These are phyloP conservation scores for Rhineura floridana DNA, from an alignment of 2,113 vertebrate species.

Conservation along the genomic window DNA sequence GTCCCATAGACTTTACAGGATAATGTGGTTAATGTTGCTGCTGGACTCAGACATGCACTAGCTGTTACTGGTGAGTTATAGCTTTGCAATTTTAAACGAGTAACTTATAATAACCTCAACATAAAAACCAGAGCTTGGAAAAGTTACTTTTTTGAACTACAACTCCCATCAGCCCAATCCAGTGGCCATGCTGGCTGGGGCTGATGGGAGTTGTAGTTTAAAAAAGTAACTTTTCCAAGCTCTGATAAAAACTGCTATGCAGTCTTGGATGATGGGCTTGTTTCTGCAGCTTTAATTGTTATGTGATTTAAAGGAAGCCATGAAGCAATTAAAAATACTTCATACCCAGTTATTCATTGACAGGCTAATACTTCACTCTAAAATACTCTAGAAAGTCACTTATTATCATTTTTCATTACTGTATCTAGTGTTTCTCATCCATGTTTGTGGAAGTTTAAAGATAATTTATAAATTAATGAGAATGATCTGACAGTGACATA, in stretches of 20 bases:
- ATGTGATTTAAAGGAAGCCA: not conserved
- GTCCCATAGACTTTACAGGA: conserved; percentile 78
- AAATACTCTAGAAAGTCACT: not conserved
- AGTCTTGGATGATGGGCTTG: not conserved
- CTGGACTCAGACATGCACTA: conserved; percentile 90
- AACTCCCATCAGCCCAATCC: no score
- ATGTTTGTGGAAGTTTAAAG: not conserved
- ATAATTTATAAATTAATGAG: not conserved
- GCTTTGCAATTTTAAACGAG: not conserved
- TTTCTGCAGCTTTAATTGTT: not conserved
- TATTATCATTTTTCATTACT: not conserved
- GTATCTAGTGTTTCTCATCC: no score
- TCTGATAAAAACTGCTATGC: not conserved
- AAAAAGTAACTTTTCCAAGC: no score
- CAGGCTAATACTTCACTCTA: not conserved
- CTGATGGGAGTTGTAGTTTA: no score
- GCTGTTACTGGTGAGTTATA: conserved; percentile 83
- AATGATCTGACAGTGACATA: not conserved
- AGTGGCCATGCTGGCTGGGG: no score
- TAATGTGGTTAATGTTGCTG: conserved; percentile 80
- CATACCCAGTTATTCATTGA: not conserved
- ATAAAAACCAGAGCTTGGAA: no score
- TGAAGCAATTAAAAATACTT: not conserved
- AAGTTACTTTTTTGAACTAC: no score
- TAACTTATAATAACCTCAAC: no score